phyloP scores from a whole-genome alignment of 2,113 vertebrate species.

The Mastomys natalensis region DNA sequence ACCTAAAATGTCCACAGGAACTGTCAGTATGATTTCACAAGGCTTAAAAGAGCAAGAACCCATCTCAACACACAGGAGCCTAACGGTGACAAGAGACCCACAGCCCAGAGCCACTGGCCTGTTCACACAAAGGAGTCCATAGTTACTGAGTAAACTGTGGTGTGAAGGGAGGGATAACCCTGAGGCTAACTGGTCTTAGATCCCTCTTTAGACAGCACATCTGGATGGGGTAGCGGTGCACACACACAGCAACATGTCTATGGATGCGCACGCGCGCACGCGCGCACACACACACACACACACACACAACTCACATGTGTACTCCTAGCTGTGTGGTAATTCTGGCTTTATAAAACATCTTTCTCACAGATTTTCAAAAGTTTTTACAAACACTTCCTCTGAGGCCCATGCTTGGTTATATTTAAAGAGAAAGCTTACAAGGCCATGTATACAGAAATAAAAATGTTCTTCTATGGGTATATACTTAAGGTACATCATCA shows the following conservation, averaged over 20 bases:
- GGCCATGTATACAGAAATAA: slow-evolving; percentile 49
- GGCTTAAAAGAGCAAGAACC: not conserved
- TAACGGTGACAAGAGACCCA: not conserved
- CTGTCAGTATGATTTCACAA: not conserved
- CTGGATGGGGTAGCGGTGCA: not conserved
- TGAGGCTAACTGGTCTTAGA: not conserved
- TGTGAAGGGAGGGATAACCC: not conserved
- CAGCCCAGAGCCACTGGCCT: not conserved
- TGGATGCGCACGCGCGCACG: rapidly evolving
- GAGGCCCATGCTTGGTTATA: slow-evolving; percentile 20
- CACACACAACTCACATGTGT: not conserved
- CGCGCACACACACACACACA: rapidly evolving
- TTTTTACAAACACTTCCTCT: slow-evolving; percentile 58
- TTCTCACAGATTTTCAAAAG: slow-evolving; percentile 60
- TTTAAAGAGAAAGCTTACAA: slow-evolving; percentile 54
- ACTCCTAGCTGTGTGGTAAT: not conserved
- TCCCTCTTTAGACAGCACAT: not conserved
- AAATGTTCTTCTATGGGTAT: slow-evolving; percentile 55
- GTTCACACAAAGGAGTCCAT: not conserved
- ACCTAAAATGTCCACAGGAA: not conserved
- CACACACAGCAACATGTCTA: not conserved
- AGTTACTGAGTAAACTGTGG: not conserved
- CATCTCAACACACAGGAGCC: not conserved
- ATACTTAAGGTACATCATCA: slow-evolving; percentile 56
- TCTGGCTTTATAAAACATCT: slow-evolving; percentile 36